Percentiles rank a stretch among this genome's conserved stretches.
These are phyloP conservation scores for Anguilla japonica DNA, from an alignment of 2,113 vertebrate species.

Conservation along the genomic window DNA sequence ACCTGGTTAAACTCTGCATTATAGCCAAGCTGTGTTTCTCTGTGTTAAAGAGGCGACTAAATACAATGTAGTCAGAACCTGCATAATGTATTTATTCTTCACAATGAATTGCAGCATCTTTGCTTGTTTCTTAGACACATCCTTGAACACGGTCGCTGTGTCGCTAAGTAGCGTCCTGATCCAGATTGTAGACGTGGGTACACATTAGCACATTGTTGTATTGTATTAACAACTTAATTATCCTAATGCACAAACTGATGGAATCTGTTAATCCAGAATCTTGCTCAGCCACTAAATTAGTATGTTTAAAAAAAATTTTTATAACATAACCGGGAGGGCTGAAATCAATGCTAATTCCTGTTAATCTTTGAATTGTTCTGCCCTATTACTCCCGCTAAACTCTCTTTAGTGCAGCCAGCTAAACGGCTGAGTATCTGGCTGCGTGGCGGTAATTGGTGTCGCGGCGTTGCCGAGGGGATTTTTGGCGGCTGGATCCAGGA, in stretches of 20 bases:
- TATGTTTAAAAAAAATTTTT: constrained; percentile 31
- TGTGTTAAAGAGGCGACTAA: too few relatives aligned
- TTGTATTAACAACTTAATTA: not conserved
- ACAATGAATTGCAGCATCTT: constrained; percentile 62
- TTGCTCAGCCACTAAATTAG: constrained; percentile 16
- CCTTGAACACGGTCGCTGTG: too few relatives aligned
- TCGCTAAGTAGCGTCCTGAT: too few relatives aligned
- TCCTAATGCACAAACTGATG: too few relatives aligned
- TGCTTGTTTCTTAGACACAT: too few relatives aligned
- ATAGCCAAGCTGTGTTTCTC: too few relatives aligned
- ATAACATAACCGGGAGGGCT: constrained; percentile 7
- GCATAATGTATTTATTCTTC: constrained; percentile 56
- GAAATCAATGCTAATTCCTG: constrained; percentile 38
- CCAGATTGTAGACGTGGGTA: too few relatives aligned
- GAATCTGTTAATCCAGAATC: not conserved
- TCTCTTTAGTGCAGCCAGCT: not conserved
- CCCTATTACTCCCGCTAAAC: constrained; percentile 41
- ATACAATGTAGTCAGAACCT: too few relatives aligned
- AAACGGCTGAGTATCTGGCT: constrained; percentile 42
- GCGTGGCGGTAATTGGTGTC: constrained; percentile 43
- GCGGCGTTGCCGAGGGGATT: not conserved
- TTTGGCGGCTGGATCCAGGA: not conserved
- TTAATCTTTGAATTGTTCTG: constrained; percentile 45
- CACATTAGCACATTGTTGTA: not conserved
- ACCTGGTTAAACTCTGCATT: too few relatives aligned